Evolutionary conservation across 2,797 vertebrate genomes (phyloP).

Genomic region (Tinamus major): DNA sequence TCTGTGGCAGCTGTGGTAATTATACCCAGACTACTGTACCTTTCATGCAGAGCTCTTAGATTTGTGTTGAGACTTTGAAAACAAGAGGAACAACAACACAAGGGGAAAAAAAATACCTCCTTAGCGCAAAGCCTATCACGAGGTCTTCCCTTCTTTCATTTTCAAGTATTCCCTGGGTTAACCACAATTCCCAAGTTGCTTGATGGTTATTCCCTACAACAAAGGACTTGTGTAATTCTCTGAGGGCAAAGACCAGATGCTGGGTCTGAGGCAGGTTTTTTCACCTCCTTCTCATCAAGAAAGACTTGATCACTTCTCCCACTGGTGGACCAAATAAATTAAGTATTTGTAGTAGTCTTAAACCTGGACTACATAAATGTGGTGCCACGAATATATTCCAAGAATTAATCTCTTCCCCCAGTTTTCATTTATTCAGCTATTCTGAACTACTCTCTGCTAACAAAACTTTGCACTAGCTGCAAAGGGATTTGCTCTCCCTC

Average conservation of each 20-base stretch:
- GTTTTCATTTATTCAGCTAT: not conserved
- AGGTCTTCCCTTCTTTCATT: slow-evolving; percentile 23
- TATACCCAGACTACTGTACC: slow-evolving; percentile 77
- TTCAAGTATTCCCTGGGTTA: slow-evolving; percentile 40
- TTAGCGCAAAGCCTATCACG: slow-evolving; percentile 49
- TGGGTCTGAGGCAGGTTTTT: not conserved
- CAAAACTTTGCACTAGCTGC: not conserved
- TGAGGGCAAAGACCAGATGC: slow-evolving; percentile 5
- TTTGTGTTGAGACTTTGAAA: slow-evolving; percentile 74
- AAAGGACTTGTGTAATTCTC: not conserved
- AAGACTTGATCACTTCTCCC: not conserved
- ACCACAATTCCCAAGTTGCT: slow-evolving; percentile 37
- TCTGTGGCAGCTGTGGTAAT: slow-evolving; percentile 79
- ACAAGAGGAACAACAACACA: slow-evolving; percentile 65
- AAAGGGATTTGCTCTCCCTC: not conserved
- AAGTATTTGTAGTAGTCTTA: not conserved
- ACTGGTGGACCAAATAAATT: not conserved
- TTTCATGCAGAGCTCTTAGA: slow-evolving; percentile 77
- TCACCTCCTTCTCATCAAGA: not conserved
- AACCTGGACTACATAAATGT: not conserved
- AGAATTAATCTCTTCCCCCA: not conserved
- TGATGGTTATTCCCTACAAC: not conserved
- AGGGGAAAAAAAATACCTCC: slow-evolving; percentile 69
- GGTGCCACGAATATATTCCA: not conserved
- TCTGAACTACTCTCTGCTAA: not conserved